Conservation (phyloP, 2,888 invertebrate genomes). For the Drosophila anomelani region DNA sequence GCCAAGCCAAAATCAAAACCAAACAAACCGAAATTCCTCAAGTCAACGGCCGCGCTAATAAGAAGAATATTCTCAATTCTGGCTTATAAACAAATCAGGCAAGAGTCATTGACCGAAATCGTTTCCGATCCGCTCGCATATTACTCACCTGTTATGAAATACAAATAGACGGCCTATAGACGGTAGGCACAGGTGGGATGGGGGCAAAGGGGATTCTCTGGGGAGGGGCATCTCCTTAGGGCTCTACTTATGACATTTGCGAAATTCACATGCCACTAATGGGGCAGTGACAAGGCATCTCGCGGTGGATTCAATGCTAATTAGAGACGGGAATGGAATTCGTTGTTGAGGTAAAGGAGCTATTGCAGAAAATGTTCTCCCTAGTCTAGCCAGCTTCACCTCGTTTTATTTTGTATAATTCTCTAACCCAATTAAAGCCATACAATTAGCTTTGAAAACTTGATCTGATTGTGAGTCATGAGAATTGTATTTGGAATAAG, state of each 20-base stretch:
- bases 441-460: background rate
- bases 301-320: constrained; percentile 35
- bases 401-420: background rate
- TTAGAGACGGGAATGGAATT: constrained; percentile 26
- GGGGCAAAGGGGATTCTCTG: constrained; percentile 3
- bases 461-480: background rate
- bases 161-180: constrained; percentile 56
- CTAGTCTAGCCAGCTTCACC: background rate
- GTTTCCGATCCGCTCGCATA: constrained; percentile 68
- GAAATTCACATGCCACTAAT: constrained; percentile 59
- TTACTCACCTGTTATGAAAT: constrained; percentile 79
- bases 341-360: constrained; percentile 5
- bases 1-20: constrained; percentile 10
- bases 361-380: constrained; percentile 12
- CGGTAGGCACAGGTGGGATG: constrained; percentile 21
- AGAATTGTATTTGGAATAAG: background rate
- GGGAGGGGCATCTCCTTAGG: constrained; percentile 15
- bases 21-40: constrained; percentile 47
- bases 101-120: constrained; percentile 77
- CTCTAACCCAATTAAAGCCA: background rate
- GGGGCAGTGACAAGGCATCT: constrained; percentile 38
- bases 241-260: constrained; percentile 52
- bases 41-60: constrained; percentile 69
- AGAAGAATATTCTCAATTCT: constrained; percentile 72
- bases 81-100: constrained; percentile 77